A percentile compares a stretch with the other conserved stretches of the same genome.
phyloP scores from a whole-genome alignment of 2,888 invertebrate genomes.

The Phoenoteleia sp. region DNA sequence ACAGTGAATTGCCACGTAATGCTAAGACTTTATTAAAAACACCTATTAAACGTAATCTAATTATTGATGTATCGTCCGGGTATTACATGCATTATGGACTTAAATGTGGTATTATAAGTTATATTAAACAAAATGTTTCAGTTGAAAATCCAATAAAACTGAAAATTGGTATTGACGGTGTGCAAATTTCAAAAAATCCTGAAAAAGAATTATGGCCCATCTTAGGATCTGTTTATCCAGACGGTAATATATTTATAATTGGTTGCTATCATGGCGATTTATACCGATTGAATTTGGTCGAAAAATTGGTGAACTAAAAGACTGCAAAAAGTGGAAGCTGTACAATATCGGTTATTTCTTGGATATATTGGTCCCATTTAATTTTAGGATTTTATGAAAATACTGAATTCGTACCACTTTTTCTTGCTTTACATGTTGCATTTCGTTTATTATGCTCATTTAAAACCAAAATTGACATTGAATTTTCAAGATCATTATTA shows the following conservation, averaged over 20 bases:
- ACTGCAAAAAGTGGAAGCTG: constrained; percentile 66
- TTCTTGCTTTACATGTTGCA: constrained; percentile 50
- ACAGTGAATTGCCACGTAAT: neutral
- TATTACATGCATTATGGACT: neutral
- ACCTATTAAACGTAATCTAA: neutral
- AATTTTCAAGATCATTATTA: constrained; percentile 42
- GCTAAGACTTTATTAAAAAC: neutral
- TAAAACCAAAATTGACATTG: constrained; percentile 12
- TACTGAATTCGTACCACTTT: constrained; percentile 31
- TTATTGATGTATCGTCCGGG: neutral
- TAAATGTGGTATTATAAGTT: neutral
- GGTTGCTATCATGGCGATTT: constrained; percentile 14
- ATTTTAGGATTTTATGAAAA: constrained; percentile 24
- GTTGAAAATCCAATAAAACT: neutral
- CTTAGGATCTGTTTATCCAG: constrained; percentile 19
- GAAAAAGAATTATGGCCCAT: constrained; percentile 50
- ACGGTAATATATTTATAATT: constrained; percentile 21
- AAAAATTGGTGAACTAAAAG: too few species aligned
- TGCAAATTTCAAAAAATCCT: constrained; percentile 36
- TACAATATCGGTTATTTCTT: constrained; percentile 54
- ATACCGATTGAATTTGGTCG: too few species aligned
- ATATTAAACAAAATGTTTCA: neutral
- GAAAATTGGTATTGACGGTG: constrained; percentile 41
- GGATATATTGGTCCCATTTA: constrained; percentile 58
- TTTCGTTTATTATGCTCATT: constrained; percentile 20